phyloP scores from a whole-genome alignment of 2,888 invertebrate genomes.

The Malachius bipustulatus region DNA sequence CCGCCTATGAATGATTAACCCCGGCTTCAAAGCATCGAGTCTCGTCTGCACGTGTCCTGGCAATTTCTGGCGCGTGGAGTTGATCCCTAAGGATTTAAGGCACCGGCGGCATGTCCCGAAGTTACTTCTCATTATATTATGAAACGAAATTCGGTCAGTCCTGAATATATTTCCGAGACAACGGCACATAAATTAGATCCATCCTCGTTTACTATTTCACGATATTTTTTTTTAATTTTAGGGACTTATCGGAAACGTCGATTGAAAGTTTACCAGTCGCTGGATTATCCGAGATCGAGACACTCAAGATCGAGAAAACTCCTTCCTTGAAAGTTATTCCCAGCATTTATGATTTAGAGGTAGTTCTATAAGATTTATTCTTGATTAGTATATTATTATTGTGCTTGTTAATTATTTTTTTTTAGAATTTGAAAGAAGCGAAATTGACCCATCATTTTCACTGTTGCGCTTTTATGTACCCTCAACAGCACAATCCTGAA shows the following conservation, averaged over 20 bases:
- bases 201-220: background rate
- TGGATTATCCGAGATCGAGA: conserved; percentile 60
- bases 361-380: conserved; percentile 27
- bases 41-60: no score
- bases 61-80: no score
- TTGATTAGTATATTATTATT: background rate
- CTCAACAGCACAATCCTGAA: conserved; percentile 65
- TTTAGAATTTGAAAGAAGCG: conserved; percentile 55
- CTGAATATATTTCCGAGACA: no score
- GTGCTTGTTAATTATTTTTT: conserved; percentile 12
- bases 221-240: conserved; percentile 42
- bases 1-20: no score
- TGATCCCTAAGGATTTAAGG: no score
- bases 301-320: conserved; percentile 59
- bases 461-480: conserved; percentile 80
- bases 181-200: no score
- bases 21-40: no score
- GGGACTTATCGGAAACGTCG: conserved; percentile 73
- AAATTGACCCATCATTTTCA: conserved; percentile 77
- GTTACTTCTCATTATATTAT: no score
- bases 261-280: conserved; percentile 59
- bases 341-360: conserved; percentile 69
- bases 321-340: conserved; percentile 69
- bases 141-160: no score
- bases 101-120: no score